Conservation (phyloP, 2,888 invertebrate species). For the Oxyteleia sp. region DNA sequence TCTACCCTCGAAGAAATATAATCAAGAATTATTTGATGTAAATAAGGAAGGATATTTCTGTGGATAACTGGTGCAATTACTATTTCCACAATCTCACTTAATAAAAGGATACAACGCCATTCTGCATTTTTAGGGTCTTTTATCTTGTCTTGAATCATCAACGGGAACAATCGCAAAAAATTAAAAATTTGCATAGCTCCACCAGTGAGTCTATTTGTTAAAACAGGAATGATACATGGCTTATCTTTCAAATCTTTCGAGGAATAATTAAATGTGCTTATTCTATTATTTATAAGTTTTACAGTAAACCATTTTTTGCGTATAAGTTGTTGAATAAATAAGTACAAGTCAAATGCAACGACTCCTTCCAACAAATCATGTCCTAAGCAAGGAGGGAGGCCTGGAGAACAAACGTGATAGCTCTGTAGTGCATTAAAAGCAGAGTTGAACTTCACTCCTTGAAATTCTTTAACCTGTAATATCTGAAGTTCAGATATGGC, state of each 20-base stretch:
- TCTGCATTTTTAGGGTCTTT: slow-evolving; percentile 50
- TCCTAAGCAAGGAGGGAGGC: slow-evolving; percentile 71
- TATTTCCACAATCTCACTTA: slow-evolving; percentile 73
- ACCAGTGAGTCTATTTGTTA: slow-evolving; percentile 40
- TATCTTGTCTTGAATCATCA: slow-evolving; percentile 60
- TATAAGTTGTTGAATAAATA: slow-evolving; percentile 63
- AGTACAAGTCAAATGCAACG: slow-evolving; percentile 59
- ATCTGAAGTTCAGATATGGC: too few relatives aligned
- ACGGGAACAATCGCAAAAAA: slow-evolving; percentile 61
- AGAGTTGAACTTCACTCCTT: slow-evolving; percentile 73
- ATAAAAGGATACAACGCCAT: slow-evolving; percentile 65
- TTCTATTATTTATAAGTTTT: slow-evolving; percentile 43
- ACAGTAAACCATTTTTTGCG: slow-evolving; percentile 64
- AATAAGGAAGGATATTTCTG: slow-evolving; percentile 53
- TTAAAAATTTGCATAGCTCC: slow-evolving; percentile 64
- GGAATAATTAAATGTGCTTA: slow-evolving; percentile 53
- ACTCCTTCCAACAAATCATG: slow-evolving; percentile 72
- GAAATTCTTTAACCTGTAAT: slow-evolving; percentile 1
- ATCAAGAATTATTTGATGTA: slow-evolving; percentile 54
- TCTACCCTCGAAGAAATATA: slow-evolving; percentile 54
- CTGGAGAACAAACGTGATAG: slow-evolving; percentile 71
- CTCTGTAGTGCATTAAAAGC: slow-evolving; percentile 59
- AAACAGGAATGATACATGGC: slow-evolving; percentile 29
- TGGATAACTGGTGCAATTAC: slow-evolving; percentile 68
- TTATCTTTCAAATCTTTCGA: slow-evolving; percentile 52